Base-by-base conservation (phyloP, 2,113 vertebrate species). In the Boulengeromyrus knoepffleri region DNA sequence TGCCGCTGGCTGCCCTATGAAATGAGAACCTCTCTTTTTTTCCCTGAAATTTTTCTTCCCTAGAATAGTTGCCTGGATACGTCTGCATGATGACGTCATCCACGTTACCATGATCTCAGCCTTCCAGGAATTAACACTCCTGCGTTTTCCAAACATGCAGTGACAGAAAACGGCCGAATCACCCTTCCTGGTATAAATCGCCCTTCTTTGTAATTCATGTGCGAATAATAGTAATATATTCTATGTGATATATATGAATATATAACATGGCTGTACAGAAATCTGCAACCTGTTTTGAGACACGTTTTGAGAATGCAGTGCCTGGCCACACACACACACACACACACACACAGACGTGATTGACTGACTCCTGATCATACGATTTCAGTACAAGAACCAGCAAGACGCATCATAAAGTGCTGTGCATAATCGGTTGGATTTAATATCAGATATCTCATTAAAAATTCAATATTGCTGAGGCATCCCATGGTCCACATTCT, bases 51-150 rank as follows among this genome's bases (percentile, higher is more conserved):
- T 17, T 62, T 42, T 88, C 49, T 88, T 42, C 31, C 49, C n/a
- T 42, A 46, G 56, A 89, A 39, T 24, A 77, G 88, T 83, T 89
- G 88, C 88, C 88, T 89, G 49, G 88, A 80, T 83, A 89, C 70
- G 80, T 13, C 45, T 89, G 50, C 47, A 52, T 39, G 53, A 10
- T 62, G 70, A 90, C n/a, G 1, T 21, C 52, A 5, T 46, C 46
- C n/a, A 88, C 39, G 13, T 13, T 17, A 5, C 42, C 36, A 3
- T n/a, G 2, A 31, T 50, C 17, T 36, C 74, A 80, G 74, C 36
- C 36, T 47, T 45, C 12, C 66, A 31, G 53, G 46, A 70, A 39
- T 89, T 74, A 9, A 36, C 2, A 21, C 12, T n/a, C 45, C 88
- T 83, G 7, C 31, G 0, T 39, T 36, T 53, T 80, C 27, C 50